These are phyloP conservation scores for Eremobia ochroleuca DNA, from an alignment of 2,888 invertebrate genomes.

Conservation along the genomic window DNA sequence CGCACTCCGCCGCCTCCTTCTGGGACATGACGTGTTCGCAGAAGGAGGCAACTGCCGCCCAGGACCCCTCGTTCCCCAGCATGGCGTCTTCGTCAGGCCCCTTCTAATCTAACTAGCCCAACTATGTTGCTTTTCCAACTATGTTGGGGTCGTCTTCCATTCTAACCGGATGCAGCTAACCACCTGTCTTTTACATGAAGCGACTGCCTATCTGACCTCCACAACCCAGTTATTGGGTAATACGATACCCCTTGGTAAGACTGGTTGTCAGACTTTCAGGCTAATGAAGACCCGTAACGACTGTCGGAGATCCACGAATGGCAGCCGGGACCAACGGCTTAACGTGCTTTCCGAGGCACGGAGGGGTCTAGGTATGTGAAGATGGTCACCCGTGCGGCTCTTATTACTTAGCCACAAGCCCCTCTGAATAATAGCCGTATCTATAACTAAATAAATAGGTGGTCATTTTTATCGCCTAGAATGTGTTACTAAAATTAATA, in stretches of 20 bases:
- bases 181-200: neutral
- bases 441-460: neutral
- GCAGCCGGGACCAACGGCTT: neutral
- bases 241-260: no score
- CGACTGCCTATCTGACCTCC: neutral
- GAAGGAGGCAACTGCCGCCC: no score
- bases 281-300: neutral
- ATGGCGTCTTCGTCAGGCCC: no score
- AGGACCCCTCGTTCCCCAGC: no score
- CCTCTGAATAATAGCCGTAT: no score
- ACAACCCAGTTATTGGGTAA: neutral
- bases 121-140: no score
- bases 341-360: neutral
- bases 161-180: neutral
- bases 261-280: no score
- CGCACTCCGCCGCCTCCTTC: no score
- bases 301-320: neutral
- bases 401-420: no score
- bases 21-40: no score
- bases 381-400: no score
- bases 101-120: no score
- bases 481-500: slow-evolving; percentile 30
- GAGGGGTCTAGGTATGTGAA: neutral
- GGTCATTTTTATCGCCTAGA: neutral
- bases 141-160: neutral